Conservation (phyloP, 2,888 invertebrate species). For the Meandrusa payeni region DNA sequence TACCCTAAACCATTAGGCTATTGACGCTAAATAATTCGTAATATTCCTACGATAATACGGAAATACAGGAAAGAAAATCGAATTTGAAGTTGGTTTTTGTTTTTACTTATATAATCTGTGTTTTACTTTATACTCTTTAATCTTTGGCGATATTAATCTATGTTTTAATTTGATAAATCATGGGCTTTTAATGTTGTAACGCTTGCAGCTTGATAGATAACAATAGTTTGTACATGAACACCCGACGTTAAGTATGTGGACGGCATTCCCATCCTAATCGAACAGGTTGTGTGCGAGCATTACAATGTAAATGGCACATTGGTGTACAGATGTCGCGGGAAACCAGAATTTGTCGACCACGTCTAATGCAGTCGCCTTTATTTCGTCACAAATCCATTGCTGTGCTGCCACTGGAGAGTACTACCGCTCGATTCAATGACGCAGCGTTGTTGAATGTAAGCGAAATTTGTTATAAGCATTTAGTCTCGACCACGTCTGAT, state of each 20-base stretch:
- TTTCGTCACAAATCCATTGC: conserved; percentile 47
- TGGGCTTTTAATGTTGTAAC: conserved; percentile 6
- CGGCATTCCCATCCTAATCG: conserved; percentile 72
- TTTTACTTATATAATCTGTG: too few species aligned
- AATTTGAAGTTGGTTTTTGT: too few species aligned
- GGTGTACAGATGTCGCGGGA: conserved; percentile 69
- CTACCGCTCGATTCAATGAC: conserved; percentile 30
- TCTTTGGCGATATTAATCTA: too few species aligned
- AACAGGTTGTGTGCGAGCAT: conserved; percentile 68
- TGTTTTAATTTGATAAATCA: too few species aligned
- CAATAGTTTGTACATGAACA: conserved; percentile 15
- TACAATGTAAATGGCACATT: conserved; percentile 77
- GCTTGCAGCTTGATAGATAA: conserved; percentile 11
- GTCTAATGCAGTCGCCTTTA: conserved; percentile 44
- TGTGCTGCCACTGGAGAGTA: conserved; percentile 28
- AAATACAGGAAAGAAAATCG: too few species aligned
- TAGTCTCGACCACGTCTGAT: conserved; percentile 40
- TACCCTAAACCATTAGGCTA: too few species aligned
- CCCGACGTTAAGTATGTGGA: conserved; percentile 42
- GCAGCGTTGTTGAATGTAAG: conserved; percentile 22
- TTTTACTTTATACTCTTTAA: too few species aligned
- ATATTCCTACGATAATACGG: too few species aligned
- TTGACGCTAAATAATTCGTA: too few species aligned
- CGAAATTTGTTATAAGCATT: conserved; percentile 10
- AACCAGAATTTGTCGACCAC: conserved; percentile 56